Evolutionary conservation across 1,140 invertebrate genomes (phyloP), one percentile per base, ranked within the genome.

Genomic region (Drosophila aff.): DNA sequence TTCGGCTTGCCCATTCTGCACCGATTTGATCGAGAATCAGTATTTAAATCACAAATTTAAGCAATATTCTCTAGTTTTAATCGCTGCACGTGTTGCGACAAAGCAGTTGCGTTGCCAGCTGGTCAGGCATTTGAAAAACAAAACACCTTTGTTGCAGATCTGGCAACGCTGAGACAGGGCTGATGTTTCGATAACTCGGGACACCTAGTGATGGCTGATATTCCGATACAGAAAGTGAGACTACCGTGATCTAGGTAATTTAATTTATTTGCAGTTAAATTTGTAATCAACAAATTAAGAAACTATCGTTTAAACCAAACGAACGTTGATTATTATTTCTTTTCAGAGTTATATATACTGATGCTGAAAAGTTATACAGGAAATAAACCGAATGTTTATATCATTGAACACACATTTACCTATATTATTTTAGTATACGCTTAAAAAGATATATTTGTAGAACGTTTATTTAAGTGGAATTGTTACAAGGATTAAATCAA

Each of bases 1-100:
- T 92, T 92, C 11, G 91, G 79, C 59, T 92, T 92, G 31, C 86
- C 91, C 91, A 92, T 92, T 50, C 62, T 84, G 57, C 41, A 9
- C 11, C 38, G 41, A 57, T 61, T 58, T 61, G 8, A 10, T 63
- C 9, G 15, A 26, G 23, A 18, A 26, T 43, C 31, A 62, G 44
- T 31, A 10, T 23, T 10, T 36, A 52, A 50, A 23, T 11, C 9
- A 1, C 5, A 40, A 16, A 26, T 11, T 57, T 2, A 21, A 57
- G 23, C 53, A 11, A 7, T 26, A 23, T 40, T 40, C n/a, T 26
- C 18, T 13, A 31, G 21, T n/a, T 46, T 2, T 43, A 31, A 80
- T 33, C 60, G 63, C 55, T 89, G 55, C 81, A 87, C 84, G 85
- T 89, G 84, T 76, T 87, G 85, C 49, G 63, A 75, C 43, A 44